phyloP scores from a whole-genome alignment of 2,888 invertebrate species.

The Amphipyra tragopoginis region DNA sequence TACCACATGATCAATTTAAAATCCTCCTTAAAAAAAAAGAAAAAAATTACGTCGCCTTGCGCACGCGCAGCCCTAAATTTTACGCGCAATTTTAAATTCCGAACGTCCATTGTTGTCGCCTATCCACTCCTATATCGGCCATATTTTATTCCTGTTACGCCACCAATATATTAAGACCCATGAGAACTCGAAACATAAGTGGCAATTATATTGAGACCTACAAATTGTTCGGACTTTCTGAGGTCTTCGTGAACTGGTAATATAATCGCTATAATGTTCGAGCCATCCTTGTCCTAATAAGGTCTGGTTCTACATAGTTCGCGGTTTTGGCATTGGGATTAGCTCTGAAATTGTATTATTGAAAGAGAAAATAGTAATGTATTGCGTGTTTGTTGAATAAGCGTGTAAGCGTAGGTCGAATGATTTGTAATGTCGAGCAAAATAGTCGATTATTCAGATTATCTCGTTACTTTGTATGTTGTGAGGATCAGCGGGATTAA shows the following conservation, averaged over 20 bases:
- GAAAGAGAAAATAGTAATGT: slow-evolving; percentile 48
- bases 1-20: slow-evolving; percentile 43
- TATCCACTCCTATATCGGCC: slow-evolving; percentile 79
- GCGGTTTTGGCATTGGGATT: slow-evolving; percentile 68
- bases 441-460: slow-evolving; percentile 45
- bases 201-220: slow-evolving; percentile 29
- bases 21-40: slow-evolving; percentile 3
- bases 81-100: slow-evolving; percentile 85
- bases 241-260: slow-evolving; percentile 59
- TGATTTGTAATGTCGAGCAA: slow-evolving; percentile 46
- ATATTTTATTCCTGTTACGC: slow-evolving; percentile 75
- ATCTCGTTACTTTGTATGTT: slow-evolving; percentile 16
- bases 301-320: slow-evolving; percentile 67
- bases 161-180: slow-evolving; percentile 62
- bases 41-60: slow-evolving; percentile 20
- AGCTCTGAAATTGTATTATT: slow-evolving; percentile 68
- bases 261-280: slow-evolving; percentile 65
- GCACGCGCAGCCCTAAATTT: slow-evolving; percentile 74
- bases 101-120: slow-evolving; percentile 82
- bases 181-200: slow-evolving; percentile 48
- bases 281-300: slow-evolving; percentile 70
- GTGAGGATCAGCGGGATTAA: slow-evolving; percentile 9
- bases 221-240: slow-evolving; percentile 31
- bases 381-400: slow-evolving; percentile 47
- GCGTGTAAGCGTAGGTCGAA: slow-evolving; percentile 31